Conservation (phyloP, 1,140 invertebrate species). For the Laupala kohalensis region DNA sequence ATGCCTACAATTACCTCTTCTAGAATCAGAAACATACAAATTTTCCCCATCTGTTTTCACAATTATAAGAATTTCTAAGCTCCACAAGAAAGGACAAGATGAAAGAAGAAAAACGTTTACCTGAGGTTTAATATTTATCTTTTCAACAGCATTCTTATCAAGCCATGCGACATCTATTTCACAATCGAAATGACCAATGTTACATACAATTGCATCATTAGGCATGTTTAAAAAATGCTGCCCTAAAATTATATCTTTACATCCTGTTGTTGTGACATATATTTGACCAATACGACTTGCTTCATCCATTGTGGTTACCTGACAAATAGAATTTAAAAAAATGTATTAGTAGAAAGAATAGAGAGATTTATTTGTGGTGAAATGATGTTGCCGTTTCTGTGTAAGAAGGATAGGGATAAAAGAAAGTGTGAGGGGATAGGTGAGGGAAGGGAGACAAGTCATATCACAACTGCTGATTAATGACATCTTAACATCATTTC, state of each 20-base stretch:
- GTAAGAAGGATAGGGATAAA: no score
- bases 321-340: no score
- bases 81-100: neutral
- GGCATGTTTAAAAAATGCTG: constrained; percentile 86
- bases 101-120: constrained; percentile 23
- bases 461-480: no score
- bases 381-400: no score
- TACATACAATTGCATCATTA: constrained; percentile 96
- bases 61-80: neutral
- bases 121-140: constrained; percentile 96
- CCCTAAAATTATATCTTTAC: constrained; percentile 81
- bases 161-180: constrained; percentile 97
- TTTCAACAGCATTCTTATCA: constrained; percentile 77
- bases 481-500: no score
- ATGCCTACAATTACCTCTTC: no score
- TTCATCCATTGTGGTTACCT: constrained; percentile 10
- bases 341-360: no score
- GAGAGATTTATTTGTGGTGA: no score
- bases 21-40: neutral
- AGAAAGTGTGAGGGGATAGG: no score
- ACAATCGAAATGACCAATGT: constrained; percentile 97
- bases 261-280: constrained; percentile 47
- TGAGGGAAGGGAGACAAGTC: no score
- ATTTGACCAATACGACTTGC: constrained; percentile 8
- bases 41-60: neutral